phyloP scores from a whole-genome alignment of 2,888 invertebrate genomes.

The Diabrotica balteata region DNA sequence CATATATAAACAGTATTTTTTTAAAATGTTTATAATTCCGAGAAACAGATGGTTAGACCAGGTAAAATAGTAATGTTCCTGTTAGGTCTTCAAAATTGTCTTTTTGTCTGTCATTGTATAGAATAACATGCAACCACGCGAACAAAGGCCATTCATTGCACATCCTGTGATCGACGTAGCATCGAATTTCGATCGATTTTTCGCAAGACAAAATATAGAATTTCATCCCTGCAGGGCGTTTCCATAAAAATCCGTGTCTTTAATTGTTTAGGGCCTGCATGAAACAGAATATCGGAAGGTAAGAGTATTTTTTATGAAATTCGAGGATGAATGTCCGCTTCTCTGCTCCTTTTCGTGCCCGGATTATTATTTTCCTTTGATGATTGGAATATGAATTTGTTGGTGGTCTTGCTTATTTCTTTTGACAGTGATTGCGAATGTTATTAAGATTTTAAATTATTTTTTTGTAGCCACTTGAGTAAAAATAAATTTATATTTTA shows the following conservation, averaged over 20 bases:
- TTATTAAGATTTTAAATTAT: too few relatives aligned
- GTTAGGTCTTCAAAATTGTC: too few relatives aligned
- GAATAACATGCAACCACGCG: too few relatives aligned
- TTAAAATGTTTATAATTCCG: too few relatives aligned
- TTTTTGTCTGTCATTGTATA: too few relatives aligned
- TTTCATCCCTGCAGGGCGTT: conserved; percentile 33
- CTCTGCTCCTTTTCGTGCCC: not conserved
- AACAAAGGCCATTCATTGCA: conserved; percentile 20
- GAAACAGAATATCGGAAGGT: conserved; percentile 13
- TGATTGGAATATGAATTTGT: not conserved
- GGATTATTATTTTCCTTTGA: conserved; percentile 2
- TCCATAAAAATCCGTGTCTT: not conserved
- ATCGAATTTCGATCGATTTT: conserved; percentile 58
- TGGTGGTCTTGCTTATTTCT: not conserved
- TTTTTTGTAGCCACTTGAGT: too few relatives aligned
- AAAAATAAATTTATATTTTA: too few relatives aligned
- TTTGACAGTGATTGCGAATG: not conserved
- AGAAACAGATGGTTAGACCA: too few relatives aligned
- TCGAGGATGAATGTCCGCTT: conserved; percentile 7
- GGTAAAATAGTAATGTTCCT: too few relatives aligned
- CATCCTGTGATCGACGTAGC: conserved; percentile 50
- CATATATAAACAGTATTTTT: too few relatives aligned
- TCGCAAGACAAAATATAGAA: conserved; percentile 35
- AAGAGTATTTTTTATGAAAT: conserved; percentile 12
- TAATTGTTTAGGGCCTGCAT: conserved; percentile 10